Base-by-base conservation (phyloP, 2,113 vertebrate genomes). In the Alces alces region DNA sequence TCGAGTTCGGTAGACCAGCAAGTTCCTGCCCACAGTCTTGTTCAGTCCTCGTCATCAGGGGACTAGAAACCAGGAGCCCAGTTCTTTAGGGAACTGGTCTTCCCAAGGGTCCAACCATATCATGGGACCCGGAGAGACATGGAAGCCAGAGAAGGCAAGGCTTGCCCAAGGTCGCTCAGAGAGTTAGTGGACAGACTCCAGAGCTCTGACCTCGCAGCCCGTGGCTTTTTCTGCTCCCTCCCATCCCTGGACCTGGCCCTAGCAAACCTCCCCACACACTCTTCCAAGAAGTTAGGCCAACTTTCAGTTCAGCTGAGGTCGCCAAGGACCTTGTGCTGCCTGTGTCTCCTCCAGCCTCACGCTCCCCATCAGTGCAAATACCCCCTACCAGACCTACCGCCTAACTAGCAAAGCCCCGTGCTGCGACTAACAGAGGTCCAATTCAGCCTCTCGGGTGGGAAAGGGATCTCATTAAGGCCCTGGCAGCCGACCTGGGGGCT, bases 381-480 rank as follows among this genome's bases (percentile, higher is more conserved):
- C 86, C 95, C 95, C 66, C 86, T 27, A 15, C 89, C 2, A 11
- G 98, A 98, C 98, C 97, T 94, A 85, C 98, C 97, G 98, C 98
- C 98, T 98, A 98, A 98, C 99, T 98, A 99, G 98, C 98, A 98
- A 98, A 98, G 98, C 98, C 98, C 98, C 97, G 86, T 85, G 98
- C 98, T 98, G 98, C 25, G 97, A 96, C 82, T 97, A 98, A 99
- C 99, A 99, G 99, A 98, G 98, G 97, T 98, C 98, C 13, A 6
- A 98, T 99, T 99, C 98, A 99, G 97, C 95, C 98, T 98, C 97
- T 97, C 64, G 79, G 98, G 97, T 97, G 98, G 98, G 98, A 98
- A 98, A 98, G 98, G 98, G 98, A 98, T 98, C 99, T 98, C 98
- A 98, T 99, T 98, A 99, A 99, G 98, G 98, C 97, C 97, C 96